Conservation (phyloP, 1,140 invertebrate genomes). For the Achatina immaculata region DNA sequence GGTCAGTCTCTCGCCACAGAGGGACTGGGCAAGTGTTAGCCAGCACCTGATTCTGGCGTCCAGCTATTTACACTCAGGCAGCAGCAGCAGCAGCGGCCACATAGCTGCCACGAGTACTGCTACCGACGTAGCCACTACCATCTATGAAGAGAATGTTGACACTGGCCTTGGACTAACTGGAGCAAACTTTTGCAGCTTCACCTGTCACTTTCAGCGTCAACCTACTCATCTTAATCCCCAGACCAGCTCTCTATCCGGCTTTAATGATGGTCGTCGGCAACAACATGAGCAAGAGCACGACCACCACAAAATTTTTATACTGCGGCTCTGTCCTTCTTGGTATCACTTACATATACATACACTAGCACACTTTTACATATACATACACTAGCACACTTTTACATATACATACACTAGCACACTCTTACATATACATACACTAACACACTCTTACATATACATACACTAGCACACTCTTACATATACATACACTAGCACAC, state of each 20-base stretch:
- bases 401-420: too few species aligned
- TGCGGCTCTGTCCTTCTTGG: too few species aligned
- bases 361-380: too few species aligned
- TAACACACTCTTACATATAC: too few species aligned
- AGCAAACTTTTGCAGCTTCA: background rate
- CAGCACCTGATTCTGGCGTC: background rate
- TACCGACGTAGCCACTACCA: background rate
- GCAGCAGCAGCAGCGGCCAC: constrained; percentile 9
- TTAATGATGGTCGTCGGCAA: background rate
- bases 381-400: too few species aligned
- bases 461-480: too few species aligned
- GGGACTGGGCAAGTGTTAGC: constrained; percentile 5
- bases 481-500: too few species aligned
- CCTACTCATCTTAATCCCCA: background rate
- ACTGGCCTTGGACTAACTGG: background rate
- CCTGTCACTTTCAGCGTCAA: background rate
- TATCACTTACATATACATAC: too few species aligned
- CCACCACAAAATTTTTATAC: too few species aligned
- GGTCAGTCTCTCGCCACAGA: constrained; percentile 18
- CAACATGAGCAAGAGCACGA: constrained; percentile 9
- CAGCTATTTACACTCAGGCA: constrained; percentile 3
- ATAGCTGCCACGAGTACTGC: background rate
- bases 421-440: too few species aligned
- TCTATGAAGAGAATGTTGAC: background rate
- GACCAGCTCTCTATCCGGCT: background rate